Evolutionary conservation across 2,888 invertebrate species (phyloP).

Genomic region (Coremacera marginata): DNA sequence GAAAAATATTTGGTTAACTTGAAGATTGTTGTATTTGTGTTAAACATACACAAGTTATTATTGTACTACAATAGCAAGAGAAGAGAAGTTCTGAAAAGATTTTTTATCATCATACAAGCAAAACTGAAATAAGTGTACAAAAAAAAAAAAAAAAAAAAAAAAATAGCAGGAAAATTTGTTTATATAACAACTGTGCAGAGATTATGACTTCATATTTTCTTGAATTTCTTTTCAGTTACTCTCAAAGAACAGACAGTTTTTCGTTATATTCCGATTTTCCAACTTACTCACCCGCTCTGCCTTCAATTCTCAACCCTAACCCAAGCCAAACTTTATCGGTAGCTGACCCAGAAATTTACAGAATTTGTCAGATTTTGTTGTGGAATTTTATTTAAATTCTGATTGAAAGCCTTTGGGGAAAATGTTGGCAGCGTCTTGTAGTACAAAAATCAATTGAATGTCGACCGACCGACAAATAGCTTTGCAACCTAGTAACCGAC

Average conservation of each 20-base stretch:
- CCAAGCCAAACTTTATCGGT: background rate
- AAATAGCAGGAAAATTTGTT: too few species aligned
- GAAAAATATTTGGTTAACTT: background rate
- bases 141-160: too few species aligned
- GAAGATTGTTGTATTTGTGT: background rate
- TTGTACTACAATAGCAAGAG: background rate
- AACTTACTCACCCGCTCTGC: background rate
- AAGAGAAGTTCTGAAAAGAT: background rate
- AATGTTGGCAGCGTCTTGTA: background rate
- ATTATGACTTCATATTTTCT: background rate
- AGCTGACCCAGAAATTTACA: background rate
- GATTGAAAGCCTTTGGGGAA: constrained; percentile 18
- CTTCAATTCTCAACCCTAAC: background rate
- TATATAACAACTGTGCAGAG: too few species aligned
- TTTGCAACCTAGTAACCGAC: too few species aligned
- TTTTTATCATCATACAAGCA: too few species aligned
- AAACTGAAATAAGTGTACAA: too few species aligned
- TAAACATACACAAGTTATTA: constrained; percentile 2
- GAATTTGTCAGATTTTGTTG: constrained; percentile 12
- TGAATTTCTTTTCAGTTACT: background rate
- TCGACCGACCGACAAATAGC: too few species aligned
- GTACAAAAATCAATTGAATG: too few species aligned
- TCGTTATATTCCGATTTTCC: background rate
- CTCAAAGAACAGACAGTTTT: too few species aligned
- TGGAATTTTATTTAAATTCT: constrained; percentile 25